These are phyloP conservation scores for Stenotaenia linearis DNA, from an alignment of 2,888 invertebrate genomes.

Conservation along the genomic window DNA sequence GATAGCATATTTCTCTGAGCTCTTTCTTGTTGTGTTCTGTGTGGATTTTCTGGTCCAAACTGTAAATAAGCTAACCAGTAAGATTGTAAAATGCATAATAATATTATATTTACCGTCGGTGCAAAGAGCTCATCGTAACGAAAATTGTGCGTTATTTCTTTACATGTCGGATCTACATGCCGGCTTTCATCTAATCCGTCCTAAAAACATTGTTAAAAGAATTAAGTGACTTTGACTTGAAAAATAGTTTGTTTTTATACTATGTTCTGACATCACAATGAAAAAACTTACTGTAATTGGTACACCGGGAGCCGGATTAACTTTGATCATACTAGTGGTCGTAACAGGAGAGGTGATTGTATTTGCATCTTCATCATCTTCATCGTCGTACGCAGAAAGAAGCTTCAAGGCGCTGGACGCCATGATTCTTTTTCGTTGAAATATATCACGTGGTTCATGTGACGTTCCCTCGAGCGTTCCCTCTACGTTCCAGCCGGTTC, in stretches of 20 bases:
- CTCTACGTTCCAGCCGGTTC: not conserved
- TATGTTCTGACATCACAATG: too few relatives aligned
- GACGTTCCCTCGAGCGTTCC: not conserved
- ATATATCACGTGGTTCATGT: not conserved
- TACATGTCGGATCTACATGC: slow-evolving; percentile 69
- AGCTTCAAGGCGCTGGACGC: not conserved
- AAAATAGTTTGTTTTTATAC: not conserved
- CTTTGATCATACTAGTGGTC: not conserved
- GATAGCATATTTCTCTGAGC: slow-evolving; percentile 85
- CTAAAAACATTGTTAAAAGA: slow-evolving; percentile 32
- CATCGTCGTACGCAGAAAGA: not conserved
- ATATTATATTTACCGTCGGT: slow-evolving; percentile 56
- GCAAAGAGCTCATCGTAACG: slow-evolving; percentile 92
- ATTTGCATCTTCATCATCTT: not conserved
- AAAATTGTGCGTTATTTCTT: slow-evolving; percentile 84
- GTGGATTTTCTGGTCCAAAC: slow-evolving; percentile 87
- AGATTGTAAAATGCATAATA: not conserved
- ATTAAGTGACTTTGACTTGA: not conserved
- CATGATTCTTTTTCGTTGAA: not conserved
- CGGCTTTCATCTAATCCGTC: slow-evolving; percentile 65
- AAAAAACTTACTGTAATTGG: not conserved
- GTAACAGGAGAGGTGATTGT: too few relatives aligned
- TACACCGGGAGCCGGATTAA: not conserved
- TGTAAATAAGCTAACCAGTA: slow-evolving; percentile 34
- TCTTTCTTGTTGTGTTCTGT: slow-evolving; percentile 79